phyloP scores from a whole-genome alignment of 2,113 vertebrate genomes.

The Lichenostomus cassidix region DNA sequence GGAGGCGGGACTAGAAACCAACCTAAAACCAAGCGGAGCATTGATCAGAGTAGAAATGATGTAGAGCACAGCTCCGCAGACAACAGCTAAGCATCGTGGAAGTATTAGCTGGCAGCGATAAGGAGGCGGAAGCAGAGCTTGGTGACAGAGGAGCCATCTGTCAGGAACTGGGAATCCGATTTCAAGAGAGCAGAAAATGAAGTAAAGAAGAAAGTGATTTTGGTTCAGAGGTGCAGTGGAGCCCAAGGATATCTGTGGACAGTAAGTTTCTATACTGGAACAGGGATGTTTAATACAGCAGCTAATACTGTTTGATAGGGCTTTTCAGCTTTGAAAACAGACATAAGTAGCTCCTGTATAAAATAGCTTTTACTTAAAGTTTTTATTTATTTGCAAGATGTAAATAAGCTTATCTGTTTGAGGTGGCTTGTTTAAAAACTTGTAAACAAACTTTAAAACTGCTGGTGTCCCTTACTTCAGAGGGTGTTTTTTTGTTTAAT shows the following conservation, averaged over 20 bases:
- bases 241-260: conserved; percentile 70
- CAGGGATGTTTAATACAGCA: conserved; percentile 4
- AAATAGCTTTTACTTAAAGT: conserved; percentile 18
- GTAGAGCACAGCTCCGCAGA: conserved; percentile 70
- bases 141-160: conserved; percentile 74
- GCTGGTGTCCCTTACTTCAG: conserved; percentile 1
- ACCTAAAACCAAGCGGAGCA: conserved; percentile 74
- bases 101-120: conserved; percentile 75
- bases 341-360: conserved; percentile 26
- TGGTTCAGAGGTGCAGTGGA: conserved; percentile 66
- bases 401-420: conserved; percentile 38
- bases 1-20: conserved; percentile 74
- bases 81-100: conserved; percentile 72
- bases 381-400: conserved; percentile 27
- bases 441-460: conserved; percentile 52
- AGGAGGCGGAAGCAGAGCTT: conserved; percentile 61
- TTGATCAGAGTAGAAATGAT: conserved; percentile 76
- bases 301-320: neutral
- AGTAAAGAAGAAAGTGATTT: conserved; percentile 69
- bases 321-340: conserved; percentile 42
- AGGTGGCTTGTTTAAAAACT: conserved; percentile 44
- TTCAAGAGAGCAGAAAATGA: conserved; percentile 69
- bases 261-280: conserved; percentile 70
- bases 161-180: conserved; percentile 67
- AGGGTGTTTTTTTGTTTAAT: conserved; percentile 37